A percentile compares a stretch with the other conserved stretches of the same genome.
Conservation (phyloP, 2,888 invertebrate genomes). For the Spilarctia lutea region DNA sequence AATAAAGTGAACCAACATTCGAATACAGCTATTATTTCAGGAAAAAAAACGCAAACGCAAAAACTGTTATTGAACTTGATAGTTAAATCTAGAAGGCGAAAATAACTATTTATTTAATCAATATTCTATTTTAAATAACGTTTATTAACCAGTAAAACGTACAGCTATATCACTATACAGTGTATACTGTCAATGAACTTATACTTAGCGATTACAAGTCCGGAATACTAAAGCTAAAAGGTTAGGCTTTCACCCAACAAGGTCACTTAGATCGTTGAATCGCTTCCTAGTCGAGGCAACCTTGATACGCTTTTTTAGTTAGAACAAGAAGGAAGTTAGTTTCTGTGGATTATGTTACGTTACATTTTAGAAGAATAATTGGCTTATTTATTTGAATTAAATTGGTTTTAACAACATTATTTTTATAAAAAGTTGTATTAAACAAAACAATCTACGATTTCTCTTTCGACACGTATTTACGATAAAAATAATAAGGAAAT, state of each 20-base stretch:
- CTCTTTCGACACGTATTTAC: background rate
- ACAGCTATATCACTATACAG: background rate
- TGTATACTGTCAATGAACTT: constrained; percentile 28
- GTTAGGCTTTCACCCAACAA: constrained; percentile 52
- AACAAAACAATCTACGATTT: background rate
- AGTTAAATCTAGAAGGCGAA: background rate
- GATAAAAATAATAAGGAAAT: background rate
- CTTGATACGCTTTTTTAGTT: constrained; percentile 52
- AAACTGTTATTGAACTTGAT: background rate
- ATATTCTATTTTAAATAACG: background rate
- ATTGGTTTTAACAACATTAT: background rate
- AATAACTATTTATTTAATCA: background rate
- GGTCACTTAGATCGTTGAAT: constrained; percentile 41
- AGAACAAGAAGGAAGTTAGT: constrained; percentile 51
- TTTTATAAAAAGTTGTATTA: background rate
- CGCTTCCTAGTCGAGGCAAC: constrained; percentile 49
- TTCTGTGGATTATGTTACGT: constrained; percentile 46
- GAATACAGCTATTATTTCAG: background rate
- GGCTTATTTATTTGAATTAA: constrained; percentile 21
- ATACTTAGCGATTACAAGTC: constrained; percentile 16
- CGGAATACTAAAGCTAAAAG: constrained; percentile 39
- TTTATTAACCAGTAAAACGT: background rate
- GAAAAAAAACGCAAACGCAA: background rate
- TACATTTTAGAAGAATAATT: constrained; percentile 31
- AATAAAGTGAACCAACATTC: too few species aligned